Evolutionary conservation across 1,140 invertebrate genomes (phyloP).

Genomic region (Lepidurus packardi): DNA sequence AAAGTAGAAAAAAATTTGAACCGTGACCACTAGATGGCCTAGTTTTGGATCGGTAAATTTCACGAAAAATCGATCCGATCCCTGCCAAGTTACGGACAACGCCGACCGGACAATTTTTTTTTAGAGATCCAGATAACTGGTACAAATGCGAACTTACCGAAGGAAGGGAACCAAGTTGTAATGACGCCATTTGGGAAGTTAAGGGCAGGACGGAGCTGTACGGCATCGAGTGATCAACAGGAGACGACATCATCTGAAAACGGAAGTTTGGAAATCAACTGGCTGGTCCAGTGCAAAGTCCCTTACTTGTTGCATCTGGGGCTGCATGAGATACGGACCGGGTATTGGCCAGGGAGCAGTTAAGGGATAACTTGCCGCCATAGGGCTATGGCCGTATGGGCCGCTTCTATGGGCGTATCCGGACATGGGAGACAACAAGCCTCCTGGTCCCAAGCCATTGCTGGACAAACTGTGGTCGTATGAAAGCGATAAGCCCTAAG

Average conservation of each 20-base stretch:
- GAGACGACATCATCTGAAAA: neutral
- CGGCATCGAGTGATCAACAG: neutral
- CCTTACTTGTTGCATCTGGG: neutral
- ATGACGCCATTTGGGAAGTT: constrained; percentile 7
- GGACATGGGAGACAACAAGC: neutral
- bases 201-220: constrained; percentile 15
- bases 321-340: constrained; percentile 13
- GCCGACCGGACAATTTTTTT: no score
- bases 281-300: no score
- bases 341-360: neutral
- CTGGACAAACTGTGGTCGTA: constrained; percentile 11
- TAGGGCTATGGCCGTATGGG: neutral
- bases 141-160: neutral
- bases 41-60: no score
- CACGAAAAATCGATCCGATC: no score
- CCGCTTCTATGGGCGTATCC: constrained; percentile 1
- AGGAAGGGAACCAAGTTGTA: constrained; percentile 9
- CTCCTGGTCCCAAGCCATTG: neutral
- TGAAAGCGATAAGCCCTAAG: neutral
- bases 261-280: no score
- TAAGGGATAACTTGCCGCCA: neutral
- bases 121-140: no score
- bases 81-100: no score
- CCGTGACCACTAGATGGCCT: no score
- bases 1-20: no score